Percentiles rank a stretch among this genome's conserved stretches.
Conservation (phyloP, 2,113 vertebrate genomes). For the Larimichthys crocea region DNA sequence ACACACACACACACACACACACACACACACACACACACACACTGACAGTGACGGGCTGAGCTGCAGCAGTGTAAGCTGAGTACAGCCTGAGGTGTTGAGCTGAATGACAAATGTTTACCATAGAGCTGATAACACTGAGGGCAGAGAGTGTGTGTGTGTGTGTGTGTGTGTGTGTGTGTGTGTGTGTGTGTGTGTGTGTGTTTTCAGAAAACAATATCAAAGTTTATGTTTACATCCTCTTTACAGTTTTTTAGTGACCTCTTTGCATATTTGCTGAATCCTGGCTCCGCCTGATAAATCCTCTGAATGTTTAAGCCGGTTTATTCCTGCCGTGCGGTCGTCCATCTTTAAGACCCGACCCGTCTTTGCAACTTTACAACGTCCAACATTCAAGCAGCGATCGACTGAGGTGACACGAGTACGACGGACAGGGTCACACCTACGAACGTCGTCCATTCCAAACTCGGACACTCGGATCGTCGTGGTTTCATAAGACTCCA, state of each 20-base stretch:
- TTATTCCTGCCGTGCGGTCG: neutral
- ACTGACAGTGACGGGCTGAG: slow-evolving; percentile 5
- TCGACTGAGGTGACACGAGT: too few relatives aligned
- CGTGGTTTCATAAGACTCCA: too few relatives aligned
- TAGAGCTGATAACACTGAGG: slow-evolving; percentile 34
- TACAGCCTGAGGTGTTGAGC: slow-evolving; percentile 45
- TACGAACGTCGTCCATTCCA: too few relatives aligned
- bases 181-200: slow-evolving; percentile 11
- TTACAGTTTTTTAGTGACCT: neutral
- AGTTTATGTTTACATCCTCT: slow-evolving; percentile 14
- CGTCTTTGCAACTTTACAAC: too few relatives aligned
- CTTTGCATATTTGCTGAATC: slow-evolving; percentile 5
- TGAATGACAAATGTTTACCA: slow-evolving; percentile 66
- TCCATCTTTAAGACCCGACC: neutral
- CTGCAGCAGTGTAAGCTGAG: slow-evolving; percentile 19
- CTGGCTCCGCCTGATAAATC: slow-evolving; percentile 37
- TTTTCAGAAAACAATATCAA: slow-evolving; percentile 5
- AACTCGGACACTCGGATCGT: too few relatives aligned
- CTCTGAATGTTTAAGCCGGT: neutral
- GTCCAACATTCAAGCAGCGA: too few relatives aligned
- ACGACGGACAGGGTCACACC: too few relatives aligned
- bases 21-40: slow-evolving; percentile 16
- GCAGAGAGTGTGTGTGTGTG: slow-evolving; percentile 25
- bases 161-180: slow-evolving; percentile 11
- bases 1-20: slow-evolving; percentile 13